Evolutionary conservation across 2,797 vertebrate species (phyloP), one percentile per base, ranked within the genome.

Genomic region (Capromys pilorides): DNA sequence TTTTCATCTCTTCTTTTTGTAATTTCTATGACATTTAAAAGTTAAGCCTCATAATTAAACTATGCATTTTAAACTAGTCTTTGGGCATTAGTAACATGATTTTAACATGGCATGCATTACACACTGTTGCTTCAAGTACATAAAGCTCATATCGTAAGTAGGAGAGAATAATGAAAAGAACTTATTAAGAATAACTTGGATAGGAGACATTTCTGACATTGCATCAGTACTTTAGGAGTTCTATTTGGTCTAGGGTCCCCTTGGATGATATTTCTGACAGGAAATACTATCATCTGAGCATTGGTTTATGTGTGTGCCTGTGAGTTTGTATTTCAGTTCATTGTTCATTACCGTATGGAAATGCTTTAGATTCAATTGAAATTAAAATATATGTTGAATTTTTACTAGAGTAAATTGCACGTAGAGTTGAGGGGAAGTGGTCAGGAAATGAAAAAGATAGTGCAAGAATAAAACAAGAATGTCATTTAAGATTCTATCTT

Each of bases 11-110:
- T 67, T 92, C 80, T 71, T 81, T 77, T 64, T 91, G 26, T 86
- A 75, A 91, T 90, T 92, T 62, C 18, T 82, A 26, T 86, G n/a
- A 11, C 78, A 89, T 96, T 95, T 86, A 85, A 64, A 91, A 69
- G 24, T 57, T 90, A 91, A 86, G 11, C 21, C 16, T 89, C 59
- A 80, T 77, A 93, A 95, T 90, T 88, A 94, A 94, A 79, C 6
- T 67, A 11, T 75, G 75, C 95, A 66, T 85, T 94, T 91, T 79
- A 83, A 57, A 59, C n/a, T 45, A 83, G 79, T 91, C n/a, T 95
- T 69, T 61, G 79, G 88, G 49, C 69, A 71, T 75, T 73, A 82
- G 54, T 89, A 96, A 88, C 69, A 86, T 28, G 31, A 88, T 94
- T 97, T 95, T 87, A 86, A 80, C 61, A 88, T 90, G 67, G 67